These are phyloP conservation scores for Drosophila burlai DNA, from an alignment of 1,140 invertebrate genomes.

Conservation along the genomic window DNA sequence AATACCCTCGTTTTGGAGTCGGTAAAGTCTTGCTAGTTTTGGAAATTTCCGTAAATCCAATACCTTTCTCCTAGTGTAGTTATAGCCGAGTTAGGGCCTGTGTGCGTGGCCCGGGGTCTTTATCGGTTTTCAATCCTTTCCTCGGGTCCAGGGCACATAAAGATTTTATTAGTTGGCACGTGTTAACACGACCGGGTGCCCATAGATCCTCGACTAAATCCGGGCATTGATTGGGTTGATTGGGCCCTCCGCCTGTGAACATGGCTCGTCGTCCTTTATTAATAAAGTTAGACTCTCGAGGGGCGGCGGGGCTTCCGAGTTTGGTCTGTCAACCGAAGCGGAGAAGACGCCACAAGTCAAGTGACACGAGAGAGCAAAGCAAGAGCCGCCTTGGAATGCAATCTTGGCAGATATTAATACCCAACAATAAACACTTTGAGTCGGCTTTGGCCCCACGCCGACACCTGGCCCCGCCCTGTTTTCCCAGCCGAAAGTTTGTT, in stretches of 20 bases:
- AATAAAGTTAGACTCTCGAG: constrained; percentile 48
- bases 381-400: constrained; percentile 22
- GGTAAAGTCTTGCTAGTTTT: background rate
- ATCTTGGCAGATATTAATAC: constrained; percentile 64
- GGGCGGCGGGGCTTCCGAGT: background rate
- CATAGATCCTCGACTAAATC: constrained; percentile 35
- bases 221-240: constrained; percentile 52
- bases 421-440: constrained; percentile 56
- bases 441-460: constrained; percentile 15
- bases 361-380: constrained; percentile 19
- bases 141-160: constrained; percentile 51
- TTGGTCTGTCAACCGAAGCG: constrained; percentile 19
- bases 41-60: too few relatives aligned
- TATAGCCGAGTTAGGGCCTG: constrained; percentile 21
- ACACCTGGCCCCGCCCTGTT: constrained; percentile 15
- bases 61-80: background rate
- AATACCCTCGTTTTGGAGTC: background rate
- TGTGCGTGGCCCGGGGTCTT: constrained; percentile 52
- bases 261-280: constrained; percentile 34
- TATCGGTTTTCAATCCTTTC: constrained; percentile 72
- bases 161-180: constrained; percentile 78
- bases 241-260: constrained; percentile 8
- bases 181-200: constrained; percentile 59
- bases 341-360: constrained; percentile 27
- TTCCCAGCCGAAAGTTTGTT: constrained; percentile 38